phyloP scores from a whole-genome alignment of 2,888 invertebrate species.

The Mantis religiosa region DNA sequence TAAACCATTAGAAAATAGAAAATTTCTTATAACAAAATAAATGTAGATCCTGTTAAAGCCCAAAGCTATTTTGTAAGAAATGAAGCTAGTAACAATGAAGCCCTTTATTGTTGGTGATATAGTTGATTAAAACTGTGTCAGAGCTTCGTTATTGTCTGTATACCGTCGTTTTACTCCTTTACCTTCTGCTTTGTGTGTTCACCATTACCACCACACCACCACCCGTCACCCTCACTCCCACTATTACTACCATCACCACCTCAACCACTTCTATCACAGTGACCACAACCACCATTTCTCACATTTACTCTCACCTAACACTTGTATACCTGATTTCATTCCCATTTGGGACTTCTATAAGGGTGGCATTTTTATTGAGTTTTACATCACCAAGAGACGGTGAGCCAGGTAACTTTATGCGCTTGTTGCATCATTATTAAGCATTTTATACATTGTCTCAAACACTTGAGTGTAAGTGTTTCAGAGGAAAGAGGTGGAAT shows the following conservation, averaged over 20 bases:
- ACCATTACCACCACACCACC: neutral
- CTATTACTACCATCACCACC: neutral
- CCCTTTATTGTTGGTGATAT: too few species aligned
- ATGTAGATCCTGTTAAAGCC: too few species aligned
- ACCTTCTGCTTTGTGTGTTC: neutral
- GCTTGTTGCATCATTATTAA: neutral
- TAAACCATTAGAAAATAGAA: too few species aligned
- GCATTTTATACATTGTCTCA: neutral
- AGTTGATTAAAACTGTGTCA: too few species aligned
- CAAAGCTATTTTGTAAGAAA: too few species aligned
- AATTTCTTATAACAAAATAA: too few species aligned
- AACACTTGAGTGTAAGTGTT: neutral
- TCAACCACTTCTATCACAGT: neutral
- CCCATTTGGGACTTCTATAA: neutral
- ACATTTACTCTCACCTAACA: too few species aligned
- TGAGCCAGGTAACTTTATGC: neutral
- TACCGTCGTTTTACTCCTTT: neutral
- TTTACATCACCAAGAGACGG: neutral
- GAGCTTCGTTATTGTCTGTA: too few species aligned
- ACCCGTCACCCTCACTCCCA: neutral
- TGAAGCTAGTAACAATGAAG: too few species aligned
- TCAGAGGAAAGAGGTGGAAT: too few species aligned
- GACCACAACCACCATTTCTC: neutral
- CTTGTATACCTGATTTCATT: neutral
- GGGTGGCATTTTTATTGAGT: neutral